Evolutionary conservation across 2,888 invertebrate genomes (phyloP), one percentile per base, ranked within the genome.

Genomic region (Epicampocera succincta): DNA sequence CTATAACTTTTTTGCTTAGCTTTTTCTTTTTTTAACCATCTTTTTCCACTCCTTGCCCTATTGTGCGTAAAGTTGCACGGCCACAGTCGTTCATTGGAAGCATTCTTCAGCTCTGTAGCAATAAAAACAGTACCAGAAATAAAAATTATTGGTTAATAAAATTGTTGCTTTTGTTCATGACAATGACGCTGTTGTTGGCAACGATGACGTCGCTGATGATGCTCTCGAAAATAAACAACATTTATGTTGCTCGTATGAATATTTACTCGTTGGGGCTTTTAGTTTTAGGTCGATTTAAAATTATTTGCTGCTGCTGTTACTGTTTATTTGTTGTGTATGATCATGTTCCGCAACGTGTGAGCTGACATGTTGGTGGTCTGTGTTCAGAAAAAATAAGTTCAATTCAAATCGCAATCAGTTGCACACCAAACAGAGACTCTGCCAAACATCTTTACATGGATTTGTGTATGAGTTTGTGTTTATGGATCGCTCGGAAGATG

Each of bases 351-450:
- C 78, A 78, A 75, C 71, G 82, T 82, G 82, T 82, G 71, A 82
- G 74, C 74, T 77, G 78, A 82, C 61, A 82, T 82, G 82, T 78
- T 82, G 82, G 82, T 78, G 78, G 82, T 78, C 78, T 71, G 65
- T 40, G n/a, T 65, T 19, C 60, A 38, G 19, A 71, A 44, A 19
- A 29, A 33, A 33, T 9, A 33, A 33, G 29, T 54, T 46, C 61
- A 63, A 63, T 63, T 63, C 77, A 72, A 78, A 78, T 65, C 42
- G 61, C 68, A 56, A 69, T 80, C 77, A 65, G 54, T 78, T 69
- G 44, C 54, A 40, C 46, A 60, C 46, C 60, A 61, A 60, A 52
- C 74, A 65, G 29, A 68, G 42, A 52, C 44, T 52, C 58, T 33
- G 1, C 3, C 13, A 44, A 58, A 66, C 58, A 58, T 72, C 19